Base-by-base conservation (phyloP, 2,888 invertebrate species). In the Eueremaeus valkanovi region DNA sequence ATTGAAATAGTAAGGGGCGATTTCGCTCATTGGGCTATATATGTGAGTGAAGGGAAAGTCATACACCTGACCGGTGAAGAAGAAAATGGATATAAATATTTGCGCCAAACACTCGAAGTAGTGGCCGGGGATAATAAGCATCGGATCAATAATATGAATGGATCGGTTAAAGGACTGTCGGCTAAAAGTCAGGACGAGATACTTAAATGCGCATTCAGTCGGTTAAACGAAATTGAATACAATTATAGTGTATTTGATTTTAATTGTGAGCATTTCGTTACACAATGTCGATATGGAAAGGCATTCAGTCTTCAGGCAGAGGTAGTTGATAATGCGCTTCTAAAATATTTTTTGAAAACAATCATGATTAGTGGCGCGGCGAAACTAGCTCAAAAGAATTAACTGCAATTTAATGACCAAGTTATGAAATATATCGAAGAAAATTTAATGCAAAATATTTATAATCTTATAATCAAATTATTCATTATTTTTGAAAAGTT, bases 251-350 rank as follows among this genome's bases (percentile, higher is more conserved):
- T 58, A 6, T 24, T 24, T 24, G 21, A 24, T 8, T n/a, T 24
- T 16, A 58, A 58, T 58, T 58, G 58, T 24, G 58, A 58, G 24
- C 58, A 58, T 16, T 58, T 58, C 16, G 58, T 21, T 16, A 58
- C 58, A 24, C 3, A 29, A 24, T 58, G 58, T 16, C 58, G 58
- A 8, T 58, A 58, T 58, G 27, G 21, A 24, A 11, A 58, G 11
- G 58, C 24, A 58, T 58, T n/a, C n/a, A n/a, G n/a, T n/a, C n/a
- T n/a, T n/a, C n/a, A n/a, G n/a, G n/a, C n/a, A n/a, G n/a, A n/a
- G n/a, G n/a, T n/a, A n/a, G n/a, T n/a, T n/a, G n/a, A n/a, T n/a
- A n/a, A n/a, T n/a, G n/a, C n/a, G n/a, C n/a, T n/a, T n/a, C n/a
- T n/a, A n/a, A n/a, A n/a, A n/a, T n/a, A n/a, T n/a, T n/a, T n/a